Percentiles rank a stretch among this genome's conserved stretches.
Evolutionary conservation across 2,888 invertebrate species (phyloP).

Genomic region (Bombylius discolor): DNA sequence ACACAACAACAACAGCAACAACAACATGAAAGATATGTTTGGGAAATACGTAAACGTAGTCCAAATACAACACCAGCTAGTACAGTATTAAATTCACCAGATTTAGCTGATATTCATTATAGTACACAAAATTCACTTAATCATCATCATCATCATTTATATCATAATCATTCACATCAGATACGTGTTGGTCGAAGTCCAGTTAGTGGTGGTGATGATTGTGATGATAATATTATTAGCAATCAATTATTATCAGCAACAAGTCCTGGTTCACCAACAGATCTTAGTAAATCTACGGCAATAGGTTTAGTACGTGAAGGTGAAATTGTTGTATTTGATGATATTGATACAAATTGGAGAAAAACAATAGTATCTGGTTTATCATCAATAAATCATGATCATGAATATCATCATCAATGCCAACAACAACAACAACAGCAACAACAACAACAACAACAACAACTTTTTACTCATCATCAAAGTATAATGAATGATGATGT

Average conservation of each 20-base stretch:
- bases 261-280: constrained; percentile 34
- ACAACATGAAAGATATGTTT: constrained; percentile 31
- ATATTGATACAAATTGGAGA: constrained; percentile 33
- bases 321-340: constrained; percentile 77
- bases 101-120: constrained; percentile 29
- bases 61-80: constrained; percentile 35
- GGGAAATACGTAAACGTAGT: constrained; percentile 35
- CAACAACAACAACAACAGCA: constrained; percentile 10
- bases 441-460: neutral
- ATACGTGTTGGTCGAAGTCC: constrained; percentile 34
- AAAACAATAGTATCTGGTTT: constrained; percentile 17
- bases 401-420: constrained; percentile 2
- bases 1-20: neutral
- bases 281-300: constrained; percentile 27
- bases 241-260: constrained; percentile 8
- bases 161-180: constrained; percentile 28
- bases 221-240: constrained; percentile 14
- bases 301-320: constrained; percentile 50
- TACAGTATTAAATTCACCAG: constrained; percentile 35
- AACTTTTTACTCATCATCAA: neutral
- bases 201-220: constrained; percentile 19
- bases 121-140: constrained; percentile 26
- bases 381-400: neutral
- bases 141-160: constrained; percentile 24
- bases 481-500: constrained; percentile 26